These are phyloP conservation scores for Xenopus petersii DNA, from an alignment of 2,797 vertebrate genomes.

Conservation along the genomic window DNA sequence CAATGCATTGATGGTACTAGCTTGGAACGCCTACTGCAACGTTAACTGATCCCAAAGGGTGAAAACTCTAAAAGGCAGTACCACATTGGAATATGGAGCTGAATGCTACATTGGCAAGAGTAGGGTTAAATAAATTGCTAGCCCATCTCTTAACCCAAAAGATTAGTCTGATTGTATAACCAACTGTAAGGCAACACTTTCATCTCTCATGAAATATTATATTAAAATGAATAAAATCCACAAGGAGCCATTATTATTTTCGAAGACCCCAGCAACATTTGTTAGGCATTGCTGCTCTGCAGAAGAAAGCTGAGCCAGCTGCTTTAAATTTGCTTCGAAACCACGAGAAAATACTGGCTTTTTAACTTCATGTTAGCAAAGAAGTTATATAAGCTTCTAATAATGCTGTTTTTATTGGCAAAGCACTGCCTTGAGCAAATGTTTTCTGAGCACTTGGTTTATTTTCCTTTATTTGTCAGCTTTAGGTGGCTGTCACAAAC, in stretches of 20 bases:
- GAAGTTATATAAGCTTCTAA: constrained; percentile 27
- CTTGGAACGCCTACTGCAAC: no score
- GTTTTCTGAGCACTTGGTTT: constrained; percentile 27
- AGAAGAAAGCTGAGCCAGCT: constrained; percentile 15
- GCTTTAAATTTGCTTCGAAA: constrained; percentile 25
- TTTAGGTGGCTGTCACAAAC: constrained; percentile 12
- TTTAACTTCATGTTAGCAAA: constrained; percentile 18
- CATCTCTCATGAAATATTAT: no score
- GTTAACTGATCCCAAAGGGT: no score
- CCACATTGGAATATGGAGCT: no score
- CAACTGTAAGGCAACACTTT: no score
- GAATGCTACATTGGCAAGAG: no score
- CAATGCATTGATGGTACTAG: no score
- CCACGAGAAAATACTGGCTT: constrained; percentile 4
- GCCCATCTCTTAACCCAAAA: no score
- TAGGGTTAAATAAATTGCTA: no score
- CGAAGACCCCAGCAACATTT: not conserved
- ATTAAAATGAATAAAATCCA: no score
- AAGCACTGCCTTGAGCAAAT: constrained; percentile 26
- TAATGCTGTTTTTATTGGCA: constrained; percentile 37
- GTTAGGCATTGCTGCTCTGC: not conserved
- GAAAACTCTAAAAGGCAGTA: no score
- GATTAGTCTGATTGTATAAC: no score
- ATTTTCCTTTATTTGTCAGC: constrained; percentile 20
- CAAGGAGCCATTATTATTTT: not conserved